Percentiles rank a stretch among this genome's conserved stretches.
These are phyloP conservation scores for Polyommatus icarus DNA, from an alignment of 2,888 invertebrate genomes.

Conservation along the genomic window DNA sequence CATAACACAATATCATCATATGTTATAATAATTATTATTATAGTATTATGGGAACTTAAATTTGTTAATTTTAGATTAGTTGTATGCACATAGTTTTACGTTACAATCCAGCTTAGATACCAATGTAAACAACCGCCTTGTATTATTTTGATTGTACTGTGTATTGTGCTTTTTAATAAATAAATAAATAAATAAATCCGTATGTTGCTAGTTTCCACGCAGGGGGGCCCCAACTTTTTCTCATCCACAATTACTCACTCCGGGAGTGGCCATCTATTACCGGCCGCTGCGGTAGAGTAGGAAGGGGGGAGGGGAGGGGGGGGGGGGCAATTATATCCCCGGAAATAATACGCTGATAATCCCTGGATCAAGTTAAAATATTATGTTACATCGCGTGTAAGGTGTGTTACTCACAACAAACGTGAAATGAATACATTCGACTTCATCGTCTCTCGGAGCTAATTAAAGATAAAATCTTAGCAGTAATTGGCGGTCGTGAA, in stretches of 20 bases:
- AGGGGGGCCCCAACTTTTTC: not conserved
- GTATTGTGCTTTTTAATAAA: no score
- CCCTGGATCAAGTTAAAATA: not conserved
- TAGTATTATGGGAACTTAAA: no score
- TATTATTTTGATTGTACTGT: no score
- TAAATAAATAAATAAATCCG: no score
- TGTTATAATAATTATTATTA: no score
- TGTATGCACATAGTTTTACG: no score
- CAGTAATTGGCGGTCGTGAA: not conserved
- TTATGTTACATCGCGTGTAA: not conserved
- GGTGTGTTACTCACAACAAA: not conserved
- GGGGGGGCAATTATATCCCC: not conserved
- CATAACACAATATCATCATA: no score
- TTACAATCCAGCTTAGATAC: no score
- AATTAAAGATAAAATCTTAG: not conserved
- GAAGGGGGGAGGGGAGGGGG: not conserved
- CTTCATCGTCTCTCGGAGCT: not conserved
- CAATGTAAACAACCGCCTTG: no score
- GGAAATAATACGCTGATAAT: not conserved
- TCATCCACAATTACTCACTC: not conserved
- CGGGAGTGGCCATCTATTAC: conserved; percentile 4
- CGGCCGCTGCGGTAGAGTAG: not conserved
- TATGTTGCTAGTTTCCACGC: not conserved
- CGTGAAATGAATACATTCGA: not conserved
- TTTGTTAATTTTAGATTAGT: no score